Evolutionary conservation across 1,140 invertebrate genomes (phyloP), one percentile per base, ranked within the genome.

Genomic region (Apis dorsata): DNA sequence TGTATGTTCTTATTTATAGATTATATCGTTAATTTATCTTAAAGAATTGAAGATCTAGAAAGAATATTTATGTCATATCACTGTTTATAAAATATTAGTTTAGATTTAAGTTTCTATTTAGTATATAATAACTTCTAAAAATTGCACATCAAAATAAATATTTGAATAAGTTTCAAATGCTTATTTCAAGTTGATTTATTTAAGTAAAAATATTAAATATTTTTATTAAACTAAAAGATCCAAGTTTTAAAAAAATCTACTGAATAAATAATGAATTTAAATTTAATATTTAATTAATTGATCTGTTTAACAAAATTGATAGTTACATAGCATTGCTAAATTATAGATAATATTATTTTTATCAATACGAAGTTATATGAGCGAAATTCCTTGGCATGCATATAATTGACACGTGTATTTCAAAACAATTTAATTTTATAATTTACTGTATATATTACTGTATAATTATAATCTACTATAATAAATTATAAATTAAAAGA

Each of bases 281-380:
- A 44, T 44, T 44, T 59, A 59, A 59, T 57, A 17, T 59, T 2
- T 17, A n/a, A 72, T 79, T 13, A 0, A 34, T 57, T 60, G 21
- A 53, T 49, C 34, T 10, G 13, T 55, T n/a, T 59, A 53, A 81
- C 1, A 51, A 55, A 24, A 10, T 63, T 13, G 19, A 21, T 53
- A 49, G 4, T 34, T 55, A n/a, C 11, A 55, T 8, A 51, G 8
- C 49, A 57, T 57, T 11, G 0, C 1, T 11, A n/a, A 55, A n/a
- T 15, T 75, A 24, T 57, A 81, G 79, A 66, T 66, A 81, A 66
- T 77, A 70, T 82, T 82, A 82, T 82, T 82, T 69, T 82, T 82
- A 82, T 77, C 80, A 77, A 70, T 55, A 12, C 10, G 12, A 1
- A n/a, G 21, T 77, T 69, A 60, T 66, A 59, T 17, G 17, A 19